Conservation (phyloP, 2,113 vertebrate genomes). For the Sarotherodon lohbergeri region DNA sequence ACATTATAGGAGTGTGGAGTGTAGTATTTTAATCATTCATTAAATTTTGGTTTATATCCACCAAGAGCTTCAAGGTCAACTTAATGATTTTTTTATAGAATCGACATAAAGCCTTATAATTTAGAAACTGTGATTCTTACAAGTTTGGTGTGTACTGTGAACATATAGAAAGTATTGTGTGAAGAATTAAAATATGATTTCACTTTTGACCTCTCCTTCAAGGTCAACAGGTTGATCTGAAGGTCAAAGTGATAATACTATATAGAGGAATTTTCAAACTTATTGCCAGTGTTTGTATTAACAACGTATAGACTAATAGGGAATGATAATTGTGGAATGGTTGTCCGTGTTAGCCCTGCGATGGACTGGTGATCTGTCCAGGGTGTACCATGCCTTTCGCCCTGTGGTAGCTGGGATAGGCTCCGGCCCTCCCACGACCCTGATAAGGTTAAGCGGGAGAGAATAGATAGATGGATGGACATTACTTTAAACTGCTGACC, state of each 20-base stretch:
- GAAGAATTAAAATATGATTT: not conserved
- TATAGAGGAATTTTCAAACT: not conserved
- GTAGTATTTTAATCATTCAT: not conserved
- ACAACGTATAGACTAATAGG: not conserved
- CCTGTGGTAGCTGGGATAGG: not conserved
- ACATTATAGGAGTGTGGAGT: not conserved
- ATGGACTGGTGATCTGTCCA: not conserved
- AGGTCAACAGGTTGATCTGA: not conserved
- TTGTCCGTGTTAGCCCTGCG: not conserved
- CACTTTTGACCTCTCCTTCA: not conserved
- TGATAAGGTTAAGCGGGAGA: not conserved
- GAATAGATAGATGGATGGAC: not conserved
- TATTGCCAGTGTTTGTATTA: not conserved
- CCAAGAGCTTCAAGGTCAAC: not conserved
- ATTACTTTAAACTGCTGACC: not conserved
- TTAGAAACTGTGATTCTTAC: not conserved
- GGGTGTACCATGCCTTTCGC: not conserved
- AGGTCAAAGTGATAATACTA: not conserved
- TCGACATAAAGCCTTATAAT: not conserved
- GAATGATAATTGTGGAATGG: not conserved
- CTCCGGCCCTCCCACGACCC: not conserved
- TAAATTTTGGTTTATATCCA: not conserved
- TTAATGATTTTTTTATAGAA: not conserved
- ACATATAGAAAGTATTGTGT: not conserved
- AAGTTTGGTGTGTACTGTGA: not conserved